phyloP scores from a whole-genome alignment of 2,888 invertebrate genomes.

The Drepanosiphum platanoidis region DNA sequence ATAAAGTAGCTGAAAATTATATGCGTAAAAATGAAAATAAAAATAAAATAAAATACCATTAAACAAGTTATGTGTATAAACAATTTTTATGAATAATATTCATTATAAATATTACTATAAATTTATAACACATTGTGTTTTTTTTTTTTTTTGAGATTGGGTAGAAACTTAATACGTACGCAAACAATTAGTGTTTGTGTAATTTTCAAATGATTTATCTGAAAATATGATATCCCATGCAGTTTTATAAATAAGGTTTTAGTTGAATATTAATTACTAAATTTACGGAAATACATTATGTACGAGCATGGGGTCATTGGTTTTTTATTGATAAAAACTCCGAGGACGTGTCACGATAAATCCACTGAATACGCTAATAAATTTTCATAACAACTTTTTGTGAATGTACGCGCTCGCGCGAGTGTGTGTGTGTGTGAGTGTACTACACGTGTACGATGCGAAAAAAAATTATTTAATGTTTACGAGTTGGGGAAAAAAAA shows the following conservation, averaged over 20 bases:
- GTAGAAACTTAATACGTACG: background rate
- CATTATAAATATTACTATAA: no score
- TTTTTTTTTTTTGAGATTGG: no score
- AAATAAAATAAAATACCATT: background rate
- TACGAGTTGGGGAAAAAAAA: background rate
- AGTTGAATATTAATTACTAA: slow-evolving; percentile 34
- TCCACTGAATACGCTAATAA: slow-evolving; percentile 37
- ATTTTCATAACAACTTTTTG: slow-evolving; percentile 41
- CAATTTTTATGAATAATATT: slow-evolving; percentile 21
- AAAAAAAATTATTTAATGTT: background rate
- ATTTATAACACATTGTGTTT: no score
- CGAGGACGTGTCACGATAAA: slow-evolving; percentile 40
- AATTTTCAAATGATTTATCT: slow-evolving; percentile 32
- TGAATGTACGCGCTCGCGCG: background rate
- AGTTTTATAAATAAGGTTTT: slow-evolving; percentile 3
- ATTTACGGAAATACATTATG: background rate
- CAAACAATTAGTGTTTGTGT: background rate
- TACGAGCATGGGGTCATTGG: background rate
- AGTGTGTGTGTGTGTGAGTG: background rate
- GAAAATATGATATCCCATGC: slow-evolving; percentile 1
- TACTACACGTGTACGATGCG: background rate
- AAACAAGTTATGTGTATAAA: background rate
- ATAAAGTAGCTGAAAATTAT: slow-evolving; percentile 11
- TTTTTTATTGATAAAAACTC: slow-evolving; percentile 27
- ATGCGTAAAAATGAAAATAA: background rate